Percentiles rank a stretch among this genome's conserved stretches.
phyloP scores from a whole-genome alignment of 2,113 vertebrate genomes.

The Scopus umbretta region DNA sequence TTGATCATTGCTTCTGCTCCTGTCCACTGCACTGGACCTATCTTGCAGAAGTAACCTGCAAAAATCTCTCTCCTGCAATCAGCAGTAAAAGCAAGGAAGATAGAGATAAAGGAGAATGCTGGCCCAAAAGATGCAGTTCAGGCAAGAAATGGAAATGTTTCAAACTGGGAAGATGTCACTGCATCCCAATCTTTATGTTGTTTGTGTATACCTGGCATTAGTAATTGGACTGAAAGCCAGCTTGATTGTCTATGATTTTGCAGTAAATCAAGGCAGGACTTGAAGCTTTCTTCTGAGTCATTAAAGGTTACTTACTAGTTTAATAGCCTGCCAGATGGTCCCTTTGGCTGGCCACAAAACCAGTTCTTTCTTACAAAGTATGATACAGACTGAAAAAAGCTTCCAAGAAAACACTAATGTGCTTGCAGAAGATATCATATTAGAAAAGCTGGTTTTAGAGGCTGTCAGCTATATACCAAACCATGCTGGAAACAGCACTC shows the following conservation, averaged over 20 bases:
- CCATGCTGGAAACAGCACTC: not conserved
- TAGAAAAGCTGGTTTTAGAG: not conserved
- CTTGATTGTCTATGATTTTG: not conserved
- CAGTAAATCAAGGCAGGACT: not conserved
- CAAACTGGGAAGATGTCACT: not conserved
- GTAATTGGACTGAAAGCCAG: not conserved
- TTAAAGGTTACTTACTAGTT: not conserved
- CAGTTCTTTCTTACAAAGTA: not conserved
- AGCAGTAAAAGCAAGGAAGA: not conserved
- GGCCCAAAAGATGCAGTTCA: not conserved
- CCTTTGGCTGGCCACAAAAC: not conserved
- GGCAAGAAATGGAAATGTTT: not conserved
- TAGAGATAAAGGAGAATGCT: not conserved
- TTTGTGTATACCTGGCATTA: not conserved
- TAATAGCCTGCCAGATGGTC: not conserved
- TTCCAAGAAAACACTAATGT: not conserved
- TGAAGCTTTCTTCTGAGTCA: not conserved
- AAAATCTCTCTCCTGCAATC: not conserved
- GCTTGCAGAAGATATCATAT: not conserved
- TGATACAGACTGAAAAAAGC: not conserved
- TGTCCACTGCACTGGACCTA: not conserved
- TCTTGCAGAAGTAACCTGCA: not conserved
- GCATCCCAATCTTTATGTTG: not conserved
- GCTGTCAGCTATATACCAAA: not conserved
- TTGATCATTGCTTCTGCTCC: not conserved